phyloP scores from a whole-genome alignment of 2,888 invertebrate species.

The Cephus pygmeus region DNA sequence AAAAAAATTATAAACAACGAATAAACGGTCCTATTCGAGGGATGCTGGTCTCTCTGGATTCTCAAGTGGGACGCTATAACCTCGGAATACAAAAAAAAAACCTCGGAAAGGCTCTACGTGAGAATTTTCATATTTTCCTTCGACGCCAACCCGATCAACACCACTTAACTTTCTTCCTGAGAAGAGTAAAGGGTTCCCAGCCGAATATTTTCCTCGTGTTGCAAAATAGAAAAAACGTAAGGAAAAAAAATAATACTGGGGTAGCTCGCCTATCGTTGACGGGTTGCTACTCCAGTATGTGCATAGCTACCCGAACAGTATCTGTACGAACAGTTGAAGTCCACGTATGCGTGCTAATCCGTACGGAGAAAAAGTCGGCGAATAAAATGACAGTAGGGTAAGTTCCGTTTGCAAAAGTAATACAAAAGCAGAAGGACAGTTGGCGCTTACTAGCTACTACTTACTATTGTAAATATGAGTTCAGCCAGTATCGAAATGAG shows the following conservation, averaged over 20 bases:
- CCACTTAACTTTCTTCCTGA: neutral
- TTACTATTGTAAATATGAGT: slow-evolving; percentile 24
- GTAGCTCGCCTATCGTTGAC: neutral
- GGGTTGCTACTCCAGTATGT: slow-evolving; percentile 14
- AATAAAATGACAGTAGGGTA: neutral
- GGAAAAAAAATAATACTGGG: neutral
- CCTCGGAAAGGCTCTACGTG: neutral
- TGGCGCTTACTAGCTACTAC: neutral
- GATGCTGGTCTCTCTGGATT: neutral
- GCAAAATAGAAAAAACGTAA: neutral
- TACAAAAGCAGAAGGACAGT: neutral
- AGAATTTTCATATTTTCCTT: slow-evolving; percentile 1
- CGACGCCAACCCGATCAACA: neutral
- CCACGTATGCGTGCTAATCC: neutral
- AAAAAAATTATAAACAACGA: neutral
- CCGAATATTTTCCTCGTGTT: neutral
- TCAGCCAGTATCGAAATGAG: slow-evolving; percentile 22
- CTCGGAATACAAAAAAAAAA: neutral
- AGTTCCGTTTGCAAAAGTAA: neutral
- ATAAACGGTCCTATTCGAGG: neutral
- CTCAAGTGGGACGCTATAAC: neutral
- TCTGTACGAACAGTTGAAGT: neutral
- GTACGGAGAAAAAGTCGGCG: neutral
- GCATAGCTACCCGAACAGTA: neutral
- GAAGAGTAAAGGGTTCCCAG: neutral